A percentile compares a stretch with the other conserved stretches of the same genome.
phyloP scores from a whole-genome alignment of 2,113 vertebrate species.

The Circaetus gallicus region DNA sequence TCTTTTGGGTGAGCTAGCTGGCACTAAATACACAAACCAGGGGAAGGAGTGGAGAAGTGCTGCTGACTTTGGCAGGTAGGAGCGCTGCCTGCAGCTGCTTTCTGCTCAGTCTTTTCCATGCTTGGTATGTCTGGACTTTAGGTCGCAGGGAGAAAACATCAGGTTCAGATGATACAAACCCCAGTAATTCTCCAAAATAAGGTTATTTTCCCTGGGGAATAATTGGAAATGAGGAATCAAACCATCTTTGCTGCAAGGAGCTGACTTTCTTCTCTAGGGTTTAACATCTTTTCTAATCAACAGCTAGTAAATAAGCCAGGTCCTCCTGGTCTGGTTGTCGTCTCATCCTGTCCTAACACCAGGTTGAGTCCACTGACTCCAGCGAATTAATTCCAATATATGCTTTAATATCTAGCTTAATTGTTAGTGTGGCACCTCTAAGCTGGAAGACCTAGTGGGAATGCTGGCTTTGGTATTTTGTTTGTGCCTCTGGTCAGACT shows the following conservation, averaged over 20 bases:
- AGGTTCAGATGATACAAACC: neutral
- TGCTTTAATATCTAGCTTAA: neutral
- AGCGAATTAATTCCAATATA: neutral
- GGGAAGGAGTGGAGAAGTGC: neutral
- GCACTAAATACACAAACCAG: neutral
- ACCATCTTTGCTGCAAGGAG: neutral
- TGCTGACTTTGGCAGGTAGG: conserved; percentile 21
- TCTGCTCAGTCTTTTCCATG: neutral
- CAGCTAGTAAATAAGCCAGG: neutral
- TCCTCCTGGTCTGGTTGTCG: neutral
- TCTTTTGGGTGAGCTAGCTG: neutral
- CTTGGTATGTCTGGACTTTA: conserved; percentile 1
- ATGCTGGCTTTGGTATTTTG: neutral
- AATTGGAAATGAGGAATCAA: neutral
- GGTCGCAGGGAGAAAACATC: neutral
- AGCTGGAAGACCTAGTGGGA: neutral
- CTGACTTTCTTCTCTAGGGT: neutral
- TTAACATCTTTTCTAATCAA: neutral
- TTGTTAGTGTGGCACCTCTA: neutral
- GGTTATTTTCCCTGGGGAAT: neutral
- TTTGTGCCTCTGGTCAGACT: neutral
- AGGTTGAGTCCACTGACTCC: neutral
- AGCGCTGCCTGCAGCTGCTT: neutral
- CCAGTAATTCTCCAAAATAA: neutral
- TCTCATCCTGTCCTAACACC: neutral